These are phyloP conservation scores for Marmota flaviventris DNA, from an alignment of 2,113 vertebrate species.

Conservation along the genomic window DNA sequence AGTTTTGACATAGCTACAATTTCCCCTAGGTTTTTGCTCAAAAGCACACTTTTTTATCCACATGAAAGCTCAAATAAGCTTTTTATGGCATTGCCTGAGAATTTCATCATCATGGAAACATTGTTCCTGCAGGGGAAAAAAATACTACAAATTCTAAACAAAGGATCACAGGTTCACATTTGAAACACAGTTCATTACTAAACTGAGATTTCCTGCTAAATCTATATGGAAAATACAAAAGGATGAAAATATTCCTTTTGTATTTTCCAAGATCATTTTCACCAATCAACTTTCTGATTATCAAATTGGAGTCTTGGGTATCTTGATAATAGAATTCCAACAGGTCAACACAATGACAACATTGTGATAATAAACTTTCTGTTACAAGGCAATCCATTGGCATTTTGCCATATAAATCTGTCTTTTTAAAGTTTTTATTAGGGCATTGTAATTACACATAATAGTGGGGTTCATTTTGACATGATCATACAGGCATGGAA, in stretches of 20 bases:
- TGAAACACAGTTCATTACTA: neutral
- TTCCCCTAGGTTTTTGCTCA: slow-evolving; percentile 9
- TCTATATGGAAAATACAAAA: neutral
- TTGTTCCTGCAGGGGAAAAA: neutral
- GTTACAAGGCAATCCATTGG: neutral
- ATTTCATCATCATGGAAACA: slow-evolving; percentile 10
- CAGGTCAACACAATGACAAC: neutral
- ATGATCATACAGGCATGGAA: no score
- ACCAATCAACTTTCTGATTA: neutral
- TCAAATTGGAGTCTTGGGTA: neutral
- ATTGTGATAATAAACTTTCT: neutral
- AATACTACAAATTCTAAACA: slow-evolving; percentile 20
- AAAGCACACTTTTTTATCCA: neutral
- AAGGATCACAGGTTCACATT: neutral
- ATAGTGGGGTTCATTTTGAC: no score
- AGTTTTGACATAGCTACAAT: neutral
- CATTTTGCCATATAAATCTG: neutral
- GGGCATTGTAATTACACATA: no score
- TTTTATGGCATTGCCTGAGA: neutral
- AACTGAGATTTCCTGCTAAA: neutral
- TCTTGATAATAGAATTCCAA: neutral
- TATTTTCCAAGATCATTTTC: neutral
- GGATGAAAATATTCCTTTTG: neutral
- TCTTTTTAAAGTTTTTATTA: neutral
- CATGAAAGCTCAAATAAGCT: neutral